phyloP scores from a whole-genome alignment of 2,797 vertebrate genomes.

The Myripristis jacobus region DNA sequence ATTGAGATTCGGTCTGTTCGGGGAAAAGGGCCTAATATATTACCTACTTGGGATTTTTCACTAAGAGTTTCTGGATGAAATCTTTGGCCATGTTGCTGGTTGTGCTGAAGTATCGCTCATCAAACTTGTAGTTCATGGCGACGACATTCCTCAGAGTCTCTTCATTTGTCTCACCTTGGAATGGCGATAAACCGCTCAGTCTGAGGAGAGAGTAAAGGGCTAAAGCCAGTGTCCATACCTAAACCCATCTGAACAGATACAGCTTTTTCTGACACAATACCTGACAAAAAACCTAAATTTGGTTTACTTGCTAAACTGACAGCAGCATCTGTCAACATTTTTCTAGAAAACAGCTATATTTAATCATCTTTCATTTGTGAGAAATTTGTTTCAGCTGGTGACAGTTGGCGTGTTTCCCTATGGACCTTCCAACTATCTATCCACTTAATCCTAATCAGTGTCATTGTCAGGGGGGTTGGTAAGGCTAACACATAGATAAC shows the following conservation, averaged over 20 bases:
- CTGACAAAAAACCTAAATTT: background rate
- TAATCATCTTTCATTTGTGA: too few relatives aligned
- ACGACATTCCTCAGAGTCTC: constrained; percentile 84
- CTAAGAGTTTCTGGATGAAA: constrained; percentile 85
- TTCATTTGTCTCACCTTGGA: constrained; percentile 85
- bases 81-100: constrained; percentile 86
- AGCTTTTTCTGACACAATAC: background rate
- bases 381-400: too few relatives aligned
- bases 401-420: too few relatives aligned
- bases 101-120: constrained; percentile 77
- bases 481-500: too few relatives aligned
- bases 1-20: too few relatives aligned
- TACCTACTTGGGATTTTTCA: constrained; percentile 78
- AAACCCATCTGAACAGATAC: background rate
- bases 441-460: too few relatives aligned
- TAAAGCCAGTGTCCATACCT: background rate
- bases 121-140: constrained; percentile 80
- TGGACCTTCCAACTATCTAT: too few relatives aligned
- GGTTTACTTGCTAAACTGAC: background rate
- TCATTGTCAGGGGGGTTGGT: too few relatives aligned
- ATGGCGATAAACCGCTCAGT: constrained; percentile 87
- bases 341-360: too few relatives aligned
- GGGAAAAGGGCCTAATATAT: too few relatives aligned
- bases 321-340: background rate
- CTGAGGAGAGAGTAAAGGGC: constrained; percentile 60